Evolutionary conservation across 2,113 vertebrate species (phyloP).

Genomic region (Hystrix brachyura): DNA sequence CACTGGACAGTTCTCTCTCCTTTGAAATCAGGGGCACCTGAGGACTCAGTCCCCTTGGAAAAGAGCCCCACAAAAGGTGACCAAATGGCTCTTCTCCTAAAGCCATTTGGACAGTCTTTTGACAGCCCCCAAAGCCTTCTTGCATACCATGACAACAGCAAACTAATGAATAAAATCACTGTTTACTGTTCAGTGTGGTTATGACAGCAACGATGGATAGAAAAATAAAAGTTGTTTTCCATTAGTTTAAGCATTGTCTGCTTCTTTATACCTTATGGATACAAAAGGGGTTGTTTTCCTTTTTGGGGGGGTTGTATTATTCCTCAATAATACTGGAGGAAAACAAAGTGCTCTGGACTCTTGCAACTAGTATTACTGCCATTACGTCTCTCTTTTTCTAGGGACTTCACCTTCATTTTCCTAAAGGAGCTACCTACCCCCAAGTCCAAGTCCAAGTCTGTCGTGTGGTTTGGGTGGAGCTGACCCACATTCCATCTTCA

Average conservation of each 20-base stretch:
- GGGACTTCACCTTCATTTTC: not conserved
- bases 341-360: not conserved
- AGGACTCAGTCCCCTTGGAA: not conserved
- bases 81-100: not conserved
- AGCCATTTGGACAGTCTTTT: not conserved
- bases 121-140: not conserved
- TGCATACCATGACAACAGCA: not conserved
- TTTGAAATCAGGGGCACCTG: not conserved
- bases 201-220: not conserved
- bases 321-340: not conserved
- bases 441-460: not conserved
- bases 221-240: slow-evolving; percentile 35
- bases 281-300: not conserved
- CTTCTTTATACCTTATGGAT: slow-evolving; percentile 1
- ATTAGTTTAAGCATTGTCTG: not conserved
- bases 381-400: not conserved
- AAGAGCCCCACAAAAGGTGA: not conserved
- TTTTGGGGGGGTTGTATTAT: not conserved
- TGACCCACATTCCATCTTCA: not conserved
- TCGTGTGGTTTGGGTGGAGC: not conserved
- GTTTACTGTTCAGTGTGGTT: not conserved
- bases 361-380: not conserved
- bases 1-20: not conserved
- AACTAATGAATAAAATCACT: not conserved
- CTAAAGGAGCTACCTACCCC: not conserved